These are phyloP conservation scores for Lacanobia oleracea DNA, from an alignment of 2,888 invertebrate genomes.

Conservation along the genomic window DNA sequence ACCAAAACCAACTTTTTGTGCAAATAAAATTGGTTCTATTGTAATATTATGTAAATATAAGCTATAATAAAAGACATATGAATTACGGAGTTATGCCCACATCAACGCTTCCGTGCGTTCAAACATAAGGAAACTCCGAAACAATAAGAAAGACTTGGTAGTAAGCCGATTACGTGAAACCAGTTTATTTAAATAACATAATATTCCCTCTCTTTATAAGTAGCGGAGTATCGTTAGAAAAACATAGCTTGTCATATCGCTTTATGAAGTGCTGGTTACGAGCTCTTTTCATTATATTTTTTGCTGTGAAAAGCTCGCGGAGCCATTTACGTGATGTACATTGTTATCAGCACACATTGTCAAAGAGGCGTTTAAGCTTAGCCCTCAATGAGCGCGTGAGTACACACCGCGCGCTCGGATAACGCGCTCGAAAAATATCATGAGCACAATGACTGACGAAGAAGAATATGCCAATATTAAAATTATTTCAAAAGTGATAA, in stretches of 20 bases:
- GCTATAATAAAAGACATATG: conserved; percentile 33
- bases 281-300: conserved; percentile 51
- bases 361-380: conserved; percentile 59
- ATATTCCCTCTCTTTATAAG: conserved; percentile 36
- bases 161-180: conserved; percentile 59
- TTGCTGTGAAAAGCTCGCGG: conserved; percentile 40
- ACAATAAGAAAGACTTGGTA: conserved; percentile 56
- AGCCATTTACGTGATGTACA: conserved; percentile 49
- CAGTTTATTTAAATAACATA: conserved; percentile 46
- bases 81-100: conserved; percentile 32
- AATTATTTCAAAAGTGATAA: conserved; percentile 29
- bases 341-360: conserved; percentile 60
- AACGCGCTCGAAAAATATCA: conserved; percentile 59
- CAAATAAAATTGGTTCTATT: conserved; percentile 26
- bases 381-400: conserved; percentile 59
- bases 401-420: conserved; percentile 56
- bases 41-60: conserved; percentile 27
- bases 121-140: conserved; percentile 51
- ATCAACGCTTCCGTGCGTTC: conserved; percentile 45
- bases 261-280: conserved; percentile 19
- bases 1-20: neutral
- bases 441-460: conserved; percentile 43
- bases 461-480: conserved; percentile 45
- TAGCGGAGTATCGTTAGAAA: conserved; percentile 16
- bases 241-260: conserved; percentile 30